Conservation (phyloP, 2,888 invertebrate genomes). For the Hermaeophaga mercurialis region DNA sequence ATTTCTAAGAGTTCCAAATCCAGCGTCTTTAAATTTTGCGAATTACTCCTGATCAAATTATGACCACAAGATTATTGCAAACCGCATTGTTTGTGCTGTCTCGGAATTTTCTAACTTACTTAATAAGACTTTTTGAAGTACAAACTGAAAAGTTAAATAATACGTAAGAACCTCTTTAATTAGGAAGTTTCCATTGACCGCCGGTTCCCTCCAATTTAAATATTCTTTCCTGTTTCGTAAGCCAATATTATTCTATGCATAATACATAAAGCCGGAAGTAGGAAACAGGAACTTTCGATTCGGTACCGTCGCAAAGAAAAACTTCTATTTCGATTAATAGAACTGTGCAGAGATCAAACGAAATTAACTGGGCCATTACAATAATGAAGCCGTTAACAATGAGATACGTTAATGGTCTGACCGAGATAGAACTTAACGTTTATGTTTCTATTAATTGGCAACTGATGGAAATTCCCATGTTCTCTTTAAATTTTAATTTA, state of each 20-base stretch:
- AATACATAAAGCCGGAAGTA: no score
- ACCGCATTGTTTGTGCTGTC: constrained; percentile 15
- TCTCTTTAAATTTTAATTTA: no score
- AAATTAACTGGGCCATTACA: constrained; percentile 11
- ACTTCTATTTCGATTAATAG: constrained; percentile 8
- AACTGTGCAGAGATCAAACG: constrained; percentile 16
- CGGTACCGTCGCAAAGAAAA: constrained; percentile 13
- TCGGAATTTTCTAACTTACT: constrained; percentile 10
- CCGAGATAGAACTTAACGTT: constrained; percentile 15
- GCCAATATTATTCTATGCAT: constrained; percentile 24
- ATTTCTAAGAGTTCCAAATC: no score
- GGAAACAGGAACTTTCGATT: constrained; percentile 1
- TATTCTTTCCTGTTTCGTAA: constrained; percentile 8
- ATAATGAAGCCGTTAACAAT: constrained; percentile 24
- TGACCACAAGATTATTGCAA: neutral
- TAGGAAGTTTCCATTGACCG: constrained; percentile 13
- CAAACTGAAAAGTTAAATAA: constrained; percentile 20
- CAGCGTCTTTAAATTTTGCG: no score
- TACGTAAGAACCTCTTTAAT: constrained; percentile 11
- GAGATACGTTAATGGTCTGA: constrained; percentile 21
- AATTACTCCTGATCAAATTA: no score
- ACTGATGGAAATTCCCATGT: constrained; percentile 18
- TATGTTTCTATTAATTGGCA: constrained; percentile 20
- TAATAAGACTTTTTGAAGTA: constrained; percentile 18
- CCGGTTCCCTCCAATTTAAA: constrained; percentile 17